Evolutionary conservation across 2,888 invertebrate genomes (phyloP).

Genomic region (Branchipolynoe longqiensis): DNA sequence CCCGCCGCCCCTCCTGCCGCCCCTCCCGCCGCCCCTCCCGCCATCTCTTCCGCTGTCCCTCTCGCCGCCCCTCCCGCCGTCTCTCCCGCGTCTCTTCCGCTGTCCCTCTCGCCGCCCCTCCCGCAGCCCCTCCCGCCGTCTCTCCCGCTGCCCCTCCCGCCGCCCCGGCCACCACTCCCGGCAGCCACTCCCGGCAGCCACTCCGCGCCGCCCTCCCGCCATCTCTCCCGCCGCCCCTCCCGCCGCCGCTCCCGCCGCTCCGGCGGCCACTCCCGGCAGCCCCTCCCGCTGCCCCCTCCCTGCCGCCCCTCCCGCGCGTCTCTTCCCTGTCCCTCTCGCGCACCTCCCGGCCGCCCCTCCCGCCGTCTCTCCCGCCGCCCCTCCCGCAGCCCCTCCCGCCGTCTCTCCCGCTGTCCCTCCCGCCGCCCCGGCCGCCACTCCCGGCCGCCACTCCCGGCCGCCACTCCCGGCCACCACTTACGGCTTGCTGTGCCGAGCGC

Average conservation of each 20-base stretch:
- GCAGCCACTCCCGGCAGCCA: neutral
- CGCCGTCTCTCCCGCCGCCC: neutral
- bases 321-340: neutral
- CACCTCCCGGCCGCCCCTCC: neutral
- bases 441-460: too few species aligned
- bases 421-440: too few species aligned
- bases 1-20: too few species aligned
- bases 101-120: neutral
- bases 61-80: neutral
- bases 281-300: neutral
- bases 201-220: too few species aligned
- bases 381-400: neutral
- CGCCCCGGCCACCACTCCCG: neutral
- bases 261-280: too few species aligned
- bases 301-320: neutral
- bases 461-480: too few species aligned
- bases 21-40: too few species aligned
- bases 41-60: too few species aligned
- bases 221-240: neutral
- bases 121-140: neutral
- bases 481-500: slow-evolving; percentile 6
- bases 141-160: neutral
- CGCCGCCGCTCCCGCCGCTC: too few species aligned
- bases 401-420: too few species aligned
- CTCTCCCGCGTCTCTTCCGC: too few species aligned